Conservation (phyloP, 2,888 invertebrate species). For the Plutella xylostella region DNA sequence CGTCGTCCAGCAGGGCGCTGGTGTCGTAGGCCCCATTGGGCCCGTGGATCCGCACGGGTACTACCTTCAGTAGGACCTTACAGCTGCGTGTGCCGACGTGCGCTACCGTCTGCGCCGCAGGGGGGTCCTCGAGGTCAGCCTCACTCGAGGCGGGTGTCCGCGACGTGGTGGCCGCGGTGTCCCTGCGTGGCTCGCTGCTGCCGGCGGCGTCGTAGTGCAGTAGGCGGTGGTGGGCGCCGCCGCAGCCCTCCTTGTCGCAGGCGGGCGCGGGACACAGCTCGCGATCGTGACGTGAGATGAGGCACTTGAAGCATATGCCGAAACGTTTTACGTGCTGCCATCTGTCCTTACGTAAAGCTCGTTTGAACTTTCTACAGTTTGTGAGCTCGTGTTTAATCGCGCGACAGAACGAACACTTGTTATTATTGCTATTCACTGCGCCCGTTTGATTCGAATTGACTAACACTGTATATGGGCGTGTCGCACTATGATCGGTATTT, state of each 20-base stretch:
- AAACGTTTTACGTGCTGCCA: constrained; percentile 15
- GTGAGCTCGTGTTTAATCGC: constrained; percentile 13
- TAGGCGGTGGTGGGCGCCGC: constrained; percentile 10
- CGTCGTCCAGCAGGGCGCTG: constrained; percentile 16
- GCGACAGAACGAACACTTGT: constrained; percentile 15
- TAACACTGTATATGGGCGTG: too few species aligned
- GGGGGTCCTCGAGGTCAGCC: too few species aligned
- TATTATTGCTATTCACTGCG: neutral
- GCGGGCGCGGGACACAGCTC: constrained; percentile 17
- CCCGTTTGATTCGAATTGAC: too few species aligned
- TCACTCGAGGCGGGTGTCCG: too few species aligned
- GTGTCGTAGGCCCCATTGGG: constrained; percentile 10
- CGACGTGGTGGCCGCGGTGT: too few species aligned
- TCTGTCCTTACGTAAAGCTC: constrained; percentile 16
- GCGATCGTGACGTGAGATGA: constrained; percentile 15
- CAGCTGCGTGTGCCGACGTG: too few species aligned
- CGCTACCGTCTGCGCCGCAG: too few species aligned
- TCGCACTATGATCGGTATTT: neutral
- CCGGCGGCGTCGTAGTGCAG: too few species aligned
- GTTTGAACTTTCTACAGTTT: constrained; percentile 17
- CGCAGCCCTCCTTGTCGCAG: constrained; percentile 17
- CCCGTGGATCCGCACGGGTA: too few species aligned
- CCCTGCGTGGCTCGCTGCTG: neutral
- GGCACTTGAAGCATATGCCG: constrained; percentile 18
- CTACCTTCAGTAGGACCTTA: too few species aligned